Evolutionary conservation across 1,140 invertebrate genomes (phyloP), one percentile per base, ranked within the genome.

Genomic region (Tigriopus japonicus): DNA sequence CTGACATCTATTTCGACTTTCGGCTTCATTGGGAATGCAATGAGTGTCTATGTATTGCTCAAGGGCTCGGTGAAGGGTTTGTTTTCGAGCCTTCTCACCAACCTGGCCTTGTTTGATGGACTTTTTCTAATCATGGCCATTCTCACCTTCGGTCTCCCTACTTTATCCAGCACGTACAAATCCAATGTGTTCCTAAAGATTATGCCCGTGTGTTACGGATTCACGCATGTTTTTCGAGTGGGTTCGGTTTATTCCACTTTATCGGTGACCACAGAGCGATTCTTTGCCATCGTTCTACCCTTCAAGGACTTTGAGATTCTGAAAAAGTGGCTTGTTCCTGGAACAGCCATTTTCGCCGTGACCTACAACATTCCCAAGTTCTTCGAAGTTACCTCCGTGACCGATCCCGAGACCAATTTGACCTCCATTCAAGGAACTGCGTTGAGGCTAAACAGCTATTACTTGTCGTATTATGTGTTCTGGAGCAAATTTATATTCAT

Each of bases 401-500:
- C 28, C 3, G 28, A 35, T 9, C 28, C 28, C 9, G 28, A 35
- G 28, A 35, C 28, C 3, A 35, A 35, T 35, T 35, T 35, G 28
- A 35, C 28, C 28, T 35, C 28, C 3, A 35, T 35, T 35, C 28
- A 35, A 35, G 28, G 28, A 9, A 49, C 45, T 10, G 45, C 45
- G 45, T 17, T 49, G 45, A 49, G 45, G 10, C n/a, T 17, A 10
- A 49, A 49, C 45, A 15, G 21, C 6, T 15, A 17, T 6, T 49
- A 49, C 12, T 2, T 49, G n/a, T 17, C n/a, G n/a, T 21, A 17
- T 21, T 49, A 49, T 49, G n/a, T 49, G 45, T 49, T 49, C 45
- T 49, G 45, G 45, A 49, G 45, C 45, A 49, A 49, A 49, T 49
- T 49, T 10, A 49, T 49, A 15, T 49, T 49, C 45, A 49, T 49